These are phyloP conservation scores for Tragopan temminckii DNA, from an alignment of 2,797 vertebrate species.

Conservation along the genomic window DNA sequence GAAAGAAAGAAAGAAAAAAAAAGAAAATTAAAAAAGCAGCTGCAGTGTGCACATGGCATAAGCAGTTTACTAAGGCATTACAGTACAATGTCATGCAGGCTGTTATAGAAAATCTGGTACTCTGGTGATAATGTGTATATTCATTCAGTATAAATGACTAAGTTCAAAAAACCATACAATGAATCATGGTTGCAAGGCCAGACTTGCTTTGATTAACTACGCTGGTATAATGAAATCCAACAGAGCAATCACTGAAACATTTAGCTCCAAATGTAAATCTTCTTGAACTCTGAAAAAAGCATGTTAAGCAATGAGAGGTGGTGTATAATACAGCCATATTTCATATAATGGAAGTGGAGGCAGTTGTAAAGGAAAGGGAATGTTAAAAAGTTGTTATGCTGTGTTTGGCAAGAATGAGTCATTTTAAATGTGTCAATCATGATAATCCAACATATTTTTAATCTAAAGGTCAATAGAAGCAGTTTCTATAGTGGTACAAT, in stretches of 20 bases:
- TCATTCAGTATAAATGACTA: conserved; percentile 82
- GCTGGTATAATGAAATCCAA: conserved; percentile 85
- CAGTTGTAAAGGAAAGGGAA: conserved; percentile 76
- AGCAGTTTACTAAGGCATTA: conserved; percentile 76
- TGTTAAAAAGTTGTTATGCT: conserved; percentile 82
- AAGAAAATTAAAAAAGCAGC: conserved; percentile 31
- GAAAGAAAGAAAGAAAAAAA: not conserved
- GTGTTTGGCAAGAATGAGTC: conserved; percentile 83
- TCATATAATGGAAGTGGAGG: conserved; percentile 80
- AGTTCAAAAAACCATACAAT: conserved; percentile 80
- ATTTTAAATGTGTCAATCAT: conserved; percentile 83
- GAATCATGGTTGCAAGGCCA: conserved; percentile 81
- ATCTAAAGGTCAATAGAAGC: conserved; percentile 84
- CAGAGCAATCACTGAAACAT: conserved; percentile 88
- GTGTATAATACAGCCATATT: conserved; percentile 83
- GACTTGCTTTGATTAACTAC: conserved; percentile 87
- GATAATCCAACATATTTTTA: conserved; percentile 83
- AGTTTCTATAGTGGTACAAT: conserved; percentile 76
- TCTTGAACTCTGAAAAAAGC: conserved; percentile 80
- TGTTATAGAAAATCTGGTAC: conserved; percentile 76
- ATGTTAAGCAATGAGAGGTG: conserved; percentile 79
- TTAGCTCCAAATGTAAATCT: conserved; percentile 88
- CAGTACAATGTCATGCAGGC: conserved; percentile 58
- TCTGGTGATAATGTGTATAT: conserved; percentile 81
- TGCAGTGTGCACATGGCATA: not conserved